Evolutionary conservation across 2,113 vertebrate species (phyloP), one percentile per base, ranked within the genome.

Genomic region (Atractosteus spatula): DNA sequence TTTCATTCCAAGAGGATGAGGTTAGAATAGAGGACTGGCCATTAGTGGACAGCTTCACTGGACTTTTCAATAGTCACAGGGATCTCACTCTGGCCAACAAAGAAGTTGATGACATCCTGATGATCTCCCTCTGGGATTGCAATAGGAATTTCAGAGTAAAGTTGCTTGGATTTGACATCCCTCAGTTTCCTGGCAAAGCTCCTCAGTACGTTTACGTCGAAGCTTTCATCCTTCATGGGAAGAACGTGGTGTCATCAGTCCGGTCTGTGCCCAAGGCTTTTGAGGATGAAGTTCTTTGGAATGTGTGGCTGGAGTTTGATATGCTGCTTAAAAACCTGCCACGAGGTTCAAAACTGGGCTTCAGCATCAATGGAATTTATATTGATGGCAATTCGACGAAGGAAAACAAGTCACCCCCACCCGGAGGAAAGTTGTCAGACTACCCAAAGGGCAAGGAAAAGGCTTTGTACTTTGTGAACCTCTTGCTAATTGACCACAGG

Each of bases 41-140:
- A 0, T 84, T 90, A 0, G 86, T 93, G 16, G 91, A 93, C 56
- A 76, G 78, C 54, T 90, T 87, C 72, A 89, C 85, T 3, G 91
- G 88, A 3, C 83, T 88, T 57, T 88, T 89, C 72, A 86, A 74
- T 68, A 89, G 83, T 45, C 92, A 93, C 5, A 81, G 90, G 8
- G 87, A 92, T 16, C 87, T 93, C 17, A 65, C 82, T n/a, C 74
- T 93, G 0, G 66, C 84, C 7, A 80, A 77, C n/a, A 90, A 89
- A 44, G 83, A 91, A 63, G 45, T 90, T 72, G 88, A 91, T 7
- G 87, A 93, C 68, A 87, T 91, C 55, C 79, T 84, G 61, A 89
- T 90, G 87, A 88, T 93, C 71, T 92, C 92, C 2, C 71, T 92
- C 71, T 91, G 88, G 92, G 91, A 93, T 75, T 93, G 92, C 78